Evolutionary conservation across 2,888 invertebrate species (phyloP).

Genomic region (Tetramorium bicarinatum): DNA sequence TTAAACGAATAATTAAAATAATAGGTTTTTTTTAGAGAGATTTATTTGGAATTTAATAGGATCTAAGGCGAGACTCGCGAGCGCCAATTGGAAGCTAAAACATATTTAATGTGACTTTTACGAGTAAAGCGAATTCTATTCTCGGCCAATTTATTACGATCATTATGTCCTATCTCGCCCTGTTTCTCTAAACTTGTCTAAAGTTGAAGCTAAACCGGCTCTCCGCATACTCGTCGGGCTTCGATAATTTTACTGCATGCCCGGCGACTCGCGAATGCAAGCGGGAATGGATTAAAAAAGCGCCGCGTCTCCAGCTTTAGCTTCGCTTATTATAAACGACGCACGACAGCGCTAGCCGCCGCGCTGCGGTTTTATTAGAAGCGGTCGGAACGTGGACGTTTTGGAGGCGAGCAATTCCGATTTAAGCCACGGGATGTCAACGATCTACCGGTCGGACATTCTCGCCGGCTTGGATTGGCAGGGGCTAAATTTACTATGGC

Average conservation of each 20-base stretch:
- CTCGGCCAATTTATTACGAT: neutral
- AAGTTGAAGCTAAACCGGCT: neutral
- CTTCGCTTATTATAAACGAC: conserved; percentile 1
- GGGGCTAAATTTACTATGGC: conserved; percentile 44
- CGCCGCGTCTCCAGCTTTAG: neutral
- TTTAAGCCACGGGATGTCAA: conserved; percentile 50
- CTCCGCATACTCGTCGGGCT: neutral
- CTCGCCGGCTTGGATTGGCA: conserved; percentile 32
- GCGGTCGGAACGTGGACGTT: conserved; percentile 11
- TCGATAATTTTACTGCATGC: neutral
- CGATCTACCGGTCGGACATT: conserved; percentile 34
- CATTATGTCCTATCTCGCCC: neutral
- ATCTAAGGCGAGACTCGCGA: neutral
- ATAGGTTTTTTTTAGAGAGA: neutral
- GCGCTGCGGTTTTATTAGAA: conserved; percentile 40
- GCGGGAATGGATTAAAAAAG: conserved; percentile 8
- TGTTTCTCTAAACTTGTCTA: neutral
- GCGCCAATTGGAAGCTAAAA: neutral
- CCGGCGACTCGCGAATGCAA: neutral
- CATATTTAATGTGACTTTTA: neutral
- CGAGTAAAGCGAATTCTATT: neutral
- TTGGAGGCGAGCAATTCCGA: conserved; percentile 39
- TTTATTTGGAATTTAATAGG: neutral
- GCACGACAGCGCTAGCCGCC: neutral
- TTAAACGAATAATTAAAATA: neutral